These are phyloP conservation scores for Epizoanthus scotinus DNA, from an alignment of 92 coral and sea anemone genomes.

Conservation along the genomic window DNA sequence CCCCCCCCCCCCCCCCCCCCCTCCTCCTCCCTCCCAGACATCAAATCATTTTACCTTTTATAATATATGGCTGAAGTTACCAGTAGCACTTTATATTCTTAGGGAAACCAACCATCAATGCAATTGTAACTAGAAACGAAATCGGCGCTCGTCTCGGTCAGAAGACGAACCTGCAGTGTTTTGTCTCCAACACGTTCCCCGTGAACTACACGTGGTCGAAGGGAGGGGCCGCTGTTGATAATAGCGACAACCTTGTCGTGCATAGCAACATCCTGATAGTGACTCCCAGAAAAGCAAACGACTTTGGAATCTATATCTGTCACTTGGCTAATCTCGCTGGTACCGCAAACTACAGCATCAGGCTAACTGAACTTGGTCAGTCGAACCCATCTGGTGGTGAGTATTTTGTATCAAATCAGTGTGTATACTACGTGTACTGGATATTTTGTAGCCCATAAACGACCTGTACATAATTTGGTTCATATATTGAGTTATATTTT, in stretches of 20 bases:
- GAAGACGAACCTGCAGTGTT: constrained; percentile 19
- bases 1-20: no score
- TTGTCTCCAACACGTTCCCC: constrained; percentile 7
- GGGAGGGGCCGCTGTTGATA: background rate
- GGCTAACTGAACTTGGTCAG: constrained; percentile 1
- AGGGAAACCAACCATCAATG: constrained; percentile 27
- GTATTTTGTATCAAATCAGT: background rate
- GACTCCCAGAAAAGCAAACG: constrained; percentile 29
- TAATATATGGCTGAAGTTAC: background rate
- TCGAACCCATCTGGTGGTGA: background rate
- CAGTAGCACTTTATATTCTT: background rate
- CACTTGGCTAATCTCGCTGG: constrained; percentile 26
- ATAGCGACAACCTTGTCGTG: constrained; percentile 11
- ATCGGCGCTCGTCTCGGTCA: constrained; percentile 12
- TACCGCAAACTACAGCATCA: constrained; percentile 20
- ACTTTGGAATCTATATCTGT: constrained; percentile 28
- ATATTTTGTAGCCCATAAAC: no score
- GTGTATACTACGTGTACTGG: no score
- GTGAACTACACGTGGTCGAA: constrained; percentile 39
- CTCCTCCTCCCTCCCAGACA: no score
- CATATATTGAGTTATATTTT: no score
- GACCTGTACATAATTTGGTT: no score
- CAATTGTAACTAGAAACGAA: constrained; percentile 24
- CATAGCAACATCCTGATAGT: constrained; percentile 11
- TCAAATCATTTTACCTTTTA: no score